A percentile compares a stretch with the other conserved stretches of the same genome.
phyloP scores from a whole-genome alignment of 1,140 invertebrate species.

The Heliconius congener region DNA sequence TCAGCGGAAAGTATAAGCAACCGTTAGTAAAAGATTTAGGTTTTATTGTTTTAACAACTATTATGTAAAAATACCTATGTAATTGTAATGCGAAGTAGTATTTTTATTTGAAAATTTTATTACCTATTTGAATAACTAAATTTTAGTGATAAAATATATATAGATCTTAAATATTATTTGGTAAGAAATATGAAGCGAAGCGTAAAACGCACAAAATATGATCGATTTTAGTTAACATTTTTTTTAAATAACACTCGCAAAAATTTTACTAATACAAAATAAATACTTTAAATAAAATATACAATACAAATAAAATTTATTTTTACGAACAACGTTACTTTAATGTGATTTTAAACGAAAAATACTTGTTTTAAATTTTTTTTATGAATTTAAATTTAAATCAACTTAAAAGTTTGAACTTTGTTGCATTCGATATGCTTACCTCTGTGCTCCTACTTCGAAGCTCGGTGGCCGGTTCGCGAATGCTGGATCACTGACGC shows the following conservation, averaged over 20 bases:
- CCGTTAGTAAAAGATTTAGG: neutral
- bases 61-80: neutral
- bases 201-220: neutral
- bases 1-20: neutral
- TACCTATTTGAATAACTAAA: neutral
- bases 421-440: slow-evolving; percentile 2
- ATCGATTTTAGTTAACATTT: neutral
- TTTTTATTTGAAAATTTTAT: neutral
- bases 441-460: slow-evolving; percentile 13
- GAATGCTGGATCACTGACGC: slow-evolving; percentile 5
- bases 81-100: neutral
- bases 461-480: neutral
- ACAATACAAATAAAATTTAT: too few species aligned
- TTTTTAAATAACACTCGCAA: neutral
- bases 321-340: neutral
- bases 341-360: neutral
- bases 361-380: neutral
- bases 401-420: slow-evolving; percentile 8
- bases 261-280: neutral
- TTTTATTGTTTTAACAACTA: neutral
- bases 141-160: neutral
- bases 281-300: neutral
- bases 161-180: neutral
- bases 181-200: neutral
- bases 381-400: neutral